Percentiles rank a stretch among this genome's conserved stretches.
phyloP scores from a whole-genome alignment of 2,888 invertebrate genomes.

The Eulithis prunata region DNA sequence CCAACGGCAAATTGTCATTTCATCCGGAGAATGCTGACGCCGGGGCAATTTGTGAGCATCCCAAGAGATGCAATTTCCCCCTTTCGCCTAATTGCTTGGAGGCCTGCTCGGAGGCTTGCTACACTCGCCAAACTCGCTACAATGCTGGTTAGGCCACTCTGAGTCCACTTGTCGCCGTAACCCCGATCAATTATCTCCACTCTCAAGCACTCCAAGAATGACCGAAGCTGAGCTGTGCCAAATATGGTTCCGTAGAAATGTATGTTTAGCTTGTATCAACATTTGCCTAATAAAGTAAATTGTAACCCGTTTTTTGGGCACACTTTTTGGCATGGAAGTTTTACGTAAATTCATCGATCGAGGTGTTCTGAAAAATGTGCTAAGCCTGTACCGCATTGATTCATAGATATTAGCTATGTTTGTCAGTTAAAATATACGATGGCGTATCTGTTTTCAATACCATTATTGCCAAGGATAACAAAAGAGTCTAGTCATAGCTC shows the following conservation, averaged over 20 bases:
- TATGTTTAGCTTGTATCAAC: background rate
- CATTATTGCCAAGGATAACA: constrained; percentile 19
- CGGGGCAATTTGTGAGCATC: constrained; percentile 74
- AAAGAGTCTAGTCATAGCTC: constrained; percentile 28
- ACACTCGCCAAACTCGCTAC: constrained; percentile 45
- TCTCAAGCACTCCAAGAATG: constrained; percentile 27
- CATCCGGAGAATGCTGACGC: constrained; percentile 65
- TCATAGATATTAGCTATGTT: background rate
- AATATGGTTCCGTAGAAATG: constrained; percentile 22
- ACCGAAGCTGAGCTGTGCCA: constrained; percentile 41
- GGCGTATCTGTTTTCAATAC: constrained; percentile 19
- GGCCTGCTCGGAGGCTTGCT: constrained; percentile 44
- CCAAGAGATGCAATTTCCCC: constrained; percentile 78
- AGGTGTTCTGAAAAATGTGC: background rate
- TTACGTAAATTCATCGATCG: background rate
- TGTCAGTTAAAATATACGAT: background rate
- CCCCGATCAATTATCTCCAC: constrained; percentile 59
- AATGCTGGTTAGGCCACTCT: constrained; percentile 62
- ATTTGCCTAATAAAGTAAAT: too few species aligned
- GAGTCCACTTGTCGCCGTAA: constrained; percentile 54
- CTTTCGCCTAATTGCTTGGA: constrained; percentile 71
- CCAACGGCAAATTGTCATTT: constrained; percentile 67
- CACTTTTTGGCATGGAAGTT: too few species aligned
- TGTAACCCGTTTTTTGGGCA: too few species aligned
- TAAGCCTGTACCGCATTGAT: background rate